Base-by-base conservation (phyloP, 2,113 vertebrate genomes). In the Nansenia antarctica region DNA sequence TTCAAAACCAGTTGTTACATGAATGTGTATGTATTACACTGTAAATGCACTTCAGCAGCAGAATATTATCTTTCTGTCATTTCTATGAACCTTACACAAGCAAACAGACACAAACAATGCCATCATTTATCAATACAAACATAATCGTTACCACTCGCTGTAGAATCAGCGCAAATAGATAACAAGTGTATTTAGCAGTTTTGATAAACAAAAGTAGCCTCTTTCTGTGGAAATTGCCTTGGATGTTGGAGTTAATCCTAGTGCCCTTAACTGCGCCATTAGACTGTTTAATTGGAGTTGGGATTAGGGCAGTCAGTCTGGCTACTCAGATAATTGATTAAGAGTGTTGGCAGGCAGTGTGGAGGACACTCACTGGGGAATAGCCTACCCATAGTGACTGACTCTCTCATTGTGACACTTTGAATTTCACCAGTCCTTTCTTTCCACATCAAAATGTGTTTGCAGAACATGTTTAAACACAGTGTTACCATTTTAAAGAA, bases 221-320 rank as follows among this genome's bases (percentile, higher is more conserved):
- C 74, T 70, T 60, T 65, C 73, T 72, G 55, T 70, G 59, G 62
- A 72, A 61, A 53, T 64, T 49, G 72, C 69, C 14, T 53, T 49
- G 67, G 66, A 60, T 71, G 57, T 79, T 69, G 75, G 62, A 79
- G 79, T 69, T 83, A 85, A 87, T 84, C 86, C 72, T 64, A 78
- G 67, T 73, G 71, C 66, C 79, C 60, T 82, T 79, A 78, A 79
- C 74, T 59, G 69, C 65, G 53, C 79, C 70, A 87, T 81, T 85
- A 73, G 63, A 27, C 66, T 73, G 72, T 85, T 88, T 84, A 84
- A 85, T 89, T 87, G 76, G 74, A 87, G 67, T 79, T 78, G 32
- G 85, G 78, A 87, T 88, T 87, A 87, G 77, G 64, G 66, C 73
- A 65, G 75, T 74, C 72, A 74, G 71, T 84, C 78, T 82, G 85